Evolutionary conservation across 2,888 invertebrate species (phyloP), one percentile per base, ranked within the genome.

Genomic region (Atrina japonica): DNA sequence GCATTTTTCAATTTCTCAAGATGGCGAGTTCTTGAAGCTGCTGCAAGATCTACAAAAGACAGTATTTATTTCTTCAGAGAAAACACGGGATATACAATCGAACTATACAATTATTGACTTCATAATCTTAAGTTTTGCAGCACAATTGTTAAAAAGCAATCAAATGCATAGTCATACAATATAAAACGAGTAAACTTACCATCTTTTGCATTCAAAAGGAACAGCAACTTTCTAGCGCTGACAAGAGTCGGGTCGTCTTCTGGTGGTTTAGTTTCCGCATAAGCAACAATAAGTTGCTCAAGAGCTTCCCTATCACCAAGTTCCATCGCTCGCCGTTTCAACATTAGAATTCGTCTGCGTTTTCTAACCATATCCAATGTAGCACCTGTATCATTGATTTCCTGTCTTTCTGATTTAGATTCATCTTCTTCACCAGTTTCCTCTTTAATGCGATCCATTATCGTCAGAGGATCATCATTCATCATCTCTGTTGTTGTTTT

Each of bases 361-460:
- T 60, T 60, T 18, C 60, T 30, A 27, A 60, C 60, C 60, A 60
- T 60, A 29, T 60, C 60, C 27, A 60, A 14, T 7, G 60, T 60
- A 29, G 60, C 60, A 14, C 60, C 60, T 16, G 60, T 60, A 27
- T 55, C 63, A 25, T 63, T 53, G 11, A 27, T 9, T 27, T 23
- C 58, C 14, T 50, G 25, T 29, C n/a, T 23, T 16, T 56, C 49
- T 1, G 53, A 64, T 27, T 53, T 50, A 6, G 64, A 40, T 18
- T 50, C 58, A 16, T 66, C 59, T 40, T 79, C 70, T 27, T 77
- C 74, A 27, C 73, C 75, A 14, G 67, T 71, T 30, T 77, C 74
- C 47, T 75, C 75, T 63, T 83, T 83, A 23, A 85, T 79, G 45
- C 80, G 81, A 40, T 83, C 82, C 83, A 86, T 86, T 45, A 85